phyloP scores from a whole-genome alignment of 1,140 invertebrate genomes.

The Drosophila nebulosa region DNA sequence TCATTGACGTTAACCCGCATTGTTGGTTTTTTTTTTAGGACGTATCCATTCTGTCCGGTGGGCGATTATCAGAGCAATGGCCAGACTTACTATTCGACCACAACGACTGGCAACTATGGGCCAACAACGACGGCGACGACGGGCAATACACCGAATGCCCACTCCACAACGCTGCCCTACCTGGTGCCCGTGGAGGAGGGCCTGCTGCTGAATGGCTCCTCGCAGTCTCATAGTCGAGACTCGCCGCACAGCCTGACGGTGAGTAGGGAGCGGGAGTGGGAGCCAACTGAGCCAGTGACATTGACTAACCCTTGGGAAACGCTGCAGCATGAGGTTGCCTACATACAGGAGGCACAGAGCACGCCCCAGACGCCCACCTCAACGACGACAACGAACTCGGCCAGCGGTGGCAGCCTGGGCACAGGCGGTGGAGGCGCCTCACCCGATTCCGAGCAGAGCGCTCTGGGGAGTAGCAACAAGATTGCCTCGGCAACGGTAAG shows the following conservation, averaged over 20 bases:
- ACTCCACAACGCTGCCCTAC: conserved; percentile 86
- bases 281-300: conserved; percentile 46
- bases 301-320: conserved; percentile 33
- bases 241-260: conserved; percentile 87
- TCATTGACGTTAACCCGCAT: conserved; percentile 3
- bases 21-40: conserved; percentile 82
- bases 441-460: conserved; percentile 82
- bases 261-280: conserved; percentile 45
- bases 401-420: conserved; percentile 82
- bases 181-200: conserved; percentile 83
- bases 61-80: conserved; percentile 85
- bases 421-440: conserved; percentile 80
- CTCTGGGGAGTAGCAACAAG: conserved; percentile 90
- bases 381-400: conserved; percentile 81
- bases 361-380: conserved; percentile 86
- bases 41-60: conserved; percentile 92
- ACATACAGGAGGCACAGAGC: conserved; percentile 82
- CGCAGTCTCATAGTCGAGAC: conserved; percentile 84
- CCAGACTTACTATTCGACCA: conserved; percentile 82
- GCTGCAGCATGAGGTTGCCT: conserved; percentile 81
- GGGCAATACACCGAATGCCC: conserved; percentile 78
- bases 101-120: conserved; percentile 82
- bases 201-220: conserved; percentile 83
- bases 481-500: conserved; percentile 94
- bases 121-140: conserved; percentile 81